Base-by-base conservation (phyloP, 1,140 invertebrate genomes). In the Drosophila kepulauana region DNA sequence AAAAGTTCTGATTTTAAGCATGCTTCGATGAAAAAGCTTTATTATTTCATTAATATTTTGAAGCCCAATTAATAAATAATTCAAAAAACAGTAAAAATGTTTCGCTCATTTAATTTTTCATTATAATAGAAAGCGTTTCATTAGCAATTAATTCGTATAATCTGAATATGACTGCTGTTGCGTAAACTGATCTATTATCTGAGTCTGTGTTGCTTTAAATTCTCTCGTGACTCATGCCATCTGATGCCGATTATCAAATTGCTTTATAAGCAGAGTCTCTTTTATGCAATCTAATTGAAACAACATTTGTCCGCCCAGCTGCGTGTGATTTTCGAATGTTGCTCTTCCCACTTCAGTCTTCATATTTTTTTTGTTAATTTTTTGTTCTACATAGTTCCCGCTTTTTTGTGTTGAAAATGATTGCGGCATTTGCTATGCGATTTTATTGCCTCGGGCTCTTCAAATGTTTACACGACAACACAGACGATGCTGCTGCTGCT, bases 231-330 rank as follows among this genome's bases (percentile, higher is more conserved):
- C 5, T 68, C 66, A 52, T 11, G 46, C 46, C 54, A 57, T 33
- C 13, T 46, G 57, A 49, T 52, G 20, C 46, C 49, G 16, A 76
- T 80, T 30, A 73, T 59, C 62, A 62, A 57, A 48, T 45, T 15
- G 67, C 57, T 54, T 11, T 41, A 66, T 81, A 81, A 67, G 71
- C 78, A 81, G 72, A 81, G 20, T 25, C 67, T 46, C 56, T 56
- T 76, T 82, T 66, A 75, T 70, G 56, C 43, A 82, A 79, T 79
- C 62, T 75, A 82, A 82, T 79, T 63, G 74, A 82, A 75, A 75
- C 45, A 62, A 57, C 35, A 38, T 51, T 52, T 70, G 58, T 35
- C 59, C 48, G 59, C 56, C 68, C 64, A 75, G 49, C 71, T 66
- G 62, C 57, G 62, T 48, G 45, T 48, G 70, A 10, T 38, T 56